Conservation (phyloP, 2,888 invertebrate genomes). For the Strigamia crassipes region DNA sequence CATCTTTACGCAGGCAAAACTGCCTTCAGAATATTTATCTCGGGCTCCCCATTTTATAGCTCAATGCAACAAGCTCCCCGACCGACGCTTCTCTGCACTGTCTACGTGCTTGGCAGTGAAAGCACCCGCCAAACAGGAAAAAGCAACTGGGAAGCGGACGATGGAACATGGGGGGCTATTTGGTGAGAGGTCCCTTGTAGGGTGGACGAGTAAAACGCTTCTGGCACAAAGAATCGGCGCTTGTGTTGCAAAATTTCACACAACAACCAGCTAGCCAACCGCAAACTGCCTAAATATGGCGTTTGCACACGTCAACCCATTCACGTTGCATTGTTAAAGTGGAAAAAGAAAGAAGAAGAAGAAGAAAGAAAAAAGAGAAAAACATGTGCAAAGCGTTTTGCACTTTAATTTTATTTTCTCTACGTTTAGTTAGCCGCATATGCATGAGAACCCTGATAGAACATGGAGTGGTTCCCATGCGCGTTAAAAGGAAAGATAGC, state of each 20-base stretch:
- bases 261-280: not conserved
- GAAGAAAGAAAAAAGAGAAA: not conserved
- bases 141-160: not conserved
- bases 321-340: not conserved
- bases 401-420: constrained; percentile 19
- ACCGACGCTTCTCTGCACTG: constrained; percentile 36
- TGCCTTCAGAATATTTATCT: constrained; percentile 39
- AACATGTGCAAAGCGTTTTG: not conserved
- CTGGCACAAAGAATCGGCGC: not conserved
- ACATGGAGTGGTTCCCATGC: constrained; percentile 15
- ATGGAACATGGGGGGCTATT: constrained; percentile 28
- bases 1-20: constrained; percentile 23
- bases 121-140: constrained; percentile 40
- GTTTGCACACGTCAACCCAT: not conserved
- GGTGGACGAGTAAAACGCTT: constrained; percentile 1
- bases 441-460: constrained; percentile 8
- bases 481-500: constrained; percentile 37
- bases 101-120: constrained; percentile 42
- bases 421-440: constrained; percentile 29
- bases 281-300: not conserved
- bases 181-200: constrained; percentile 18
- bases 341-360: not conserved
- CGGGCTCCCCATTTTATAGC: constrained; percentile 24
- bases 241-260: not conserved
- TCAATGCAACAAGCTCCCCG: constrained; percentile 38